Percentiles rank a stretch among this genome's conserved stretches.
phyloP scores from a whole-genome alignment of 2,888 invertebrate species.

The Heliconius erato region DNA sequence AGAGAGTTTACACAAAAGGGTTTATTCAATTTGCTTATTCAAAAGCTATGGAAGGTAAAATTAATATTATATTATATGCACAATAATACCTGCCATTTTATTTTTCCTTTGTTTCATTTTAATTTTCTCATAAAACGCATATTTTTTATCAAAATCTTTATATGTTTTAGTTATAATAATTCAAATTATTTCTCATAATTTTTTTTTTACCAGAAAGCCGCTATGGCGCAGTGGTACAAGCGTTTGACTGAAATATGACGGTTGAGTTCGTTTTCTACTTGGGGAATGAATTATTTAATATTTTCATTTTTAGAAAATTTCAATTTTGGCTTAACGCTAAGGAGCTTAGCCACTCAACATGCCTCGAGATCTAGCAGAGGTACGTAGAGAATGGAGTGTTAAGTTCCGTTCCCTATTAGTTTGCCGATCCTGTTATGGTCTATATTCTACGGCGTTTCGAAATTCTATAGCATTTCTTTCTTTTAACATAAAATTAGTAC shows the following conservation, averaged over 20 bases:
- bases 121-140: not conserved
- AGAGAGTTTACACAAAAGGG: not conserved
- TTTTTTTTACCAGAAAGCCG: too few species aligned
- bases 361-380: too few species aligned
- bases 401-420: too few species aligned
- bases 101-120: not conserved
- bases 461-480: too few species aligned
- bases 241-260: not conserved
- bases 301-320: not conserved
- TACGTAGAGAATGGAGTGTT: too few species aligned
- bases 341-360: not conserved
- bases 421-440: too few species aligned
- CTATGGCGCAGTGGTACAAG: not conserved
- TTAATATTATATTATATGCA: too few species aligned
- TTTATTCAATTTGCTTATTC: slow-evolving; percentile 1
- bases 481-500: too few species aligned
- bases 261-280: not conserved
- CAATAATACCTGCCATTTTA: not conserved
- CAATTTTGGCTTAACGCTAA: not conserved
- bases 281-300: not conserved
- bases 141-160: not conserved
- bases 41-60: not conserved
- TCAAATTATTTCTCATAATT: not conserved
- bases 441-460: too few species aligned
- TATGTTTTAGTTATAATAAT: not conserved